Evolutionary conservation across 1,140 invertebrate genomes (phyloP), one percentile per base, ranked within the genome.

Genomic region (Sesamia nonagrioides): DNA sequence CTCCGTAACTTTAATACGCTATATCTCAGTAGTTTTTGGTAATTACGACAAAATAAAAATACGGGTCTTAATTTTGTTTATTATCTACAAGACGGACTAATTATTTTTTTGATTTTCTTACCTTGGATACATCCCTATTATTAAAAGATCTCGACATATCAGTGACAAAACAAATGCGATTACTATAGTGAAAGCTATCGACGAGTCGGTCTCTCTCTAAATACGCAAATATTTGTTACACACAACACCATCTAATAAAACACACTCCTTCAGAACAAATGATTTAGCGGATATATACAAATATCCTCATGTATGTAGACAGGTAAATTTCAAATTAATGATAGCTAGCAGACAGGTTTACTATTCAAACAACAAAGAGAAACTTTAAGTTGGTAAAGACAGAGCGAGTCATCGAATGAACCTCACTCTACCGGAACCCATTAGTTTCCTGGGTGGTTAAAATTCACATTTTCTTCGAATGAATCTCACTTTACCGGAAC

Each of bases 181-280:
- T 50, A 75, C 63, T 75, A 61, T 33, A 21, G 73, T 75, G 58
- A 75, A 75, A 75, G 73, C 40, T 71, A 69, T 69, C 66, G 40
- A 33, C 66, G 17, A 21, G 33, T 45, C 54, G 11, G 54, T 45
- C 54, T 60, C 56, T 33, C 21, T 61, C 5, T 33, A 61, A 17
- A 75, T 42, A 50, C 21, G 21, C 42, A 13, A 63, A 63, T 75
- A 58, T 61, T 61, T 61, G 54, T 61, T 11, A 6, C 63, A 9
- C n/a, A 6, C 63, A 9, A 63, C n/a, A 61, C n/a, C 48, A 15
- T 75, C 73, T 63, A 63, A 75, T 50, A 42, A 50, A 18, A 66
- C 48, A 66, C 48, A 54, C 54, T 71, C 68, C 68, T 52, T 33
- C 9, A 54, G 48, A 71, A 35, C 27, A 48, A 13, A 9, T 37